phyloP scores from a whole-genome alignment of 2,797 vertebrate genomes.

The Buceros bicornis region DNA sequence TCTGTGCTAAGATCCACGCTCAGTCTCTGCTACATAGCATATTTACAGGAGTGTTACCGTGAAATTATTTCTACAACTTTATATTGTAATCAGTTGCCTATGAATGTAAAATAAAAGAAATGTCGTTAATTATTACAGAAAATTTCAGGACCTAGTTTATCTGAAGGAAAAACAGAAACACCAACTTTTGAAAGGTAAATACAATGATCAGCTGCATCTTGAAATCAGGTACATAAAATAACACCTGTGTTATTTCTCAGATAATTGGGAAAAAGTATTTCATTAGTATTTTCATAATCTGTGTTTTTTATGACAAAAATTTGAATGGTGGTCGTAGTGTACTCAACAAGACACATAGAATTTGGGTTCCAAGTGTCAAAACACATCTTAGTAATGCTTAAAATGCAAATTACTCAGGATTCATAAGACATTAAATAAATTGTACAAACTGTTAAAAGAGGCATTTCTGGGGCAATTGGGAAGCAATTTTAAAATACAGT shows the following conservation, averaged over 20 bases:
- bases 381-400: not conserved
- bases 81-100: not conserved
- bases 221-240: slow-evolving; percentile 29
- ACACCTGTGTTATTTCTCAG: slow-evolving; percentile 33
- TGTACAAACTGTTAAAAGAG: not conserved
- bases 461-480: no score
- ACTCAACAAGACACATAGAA: not conserved
- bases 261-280: not conserved
- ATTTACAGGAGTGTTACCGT: not conserved
- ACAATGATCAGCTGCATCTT: slow-evolving; percentile 38
- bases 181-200: slow-evolving; percentile 72
- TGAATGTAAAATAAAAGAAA: slow-evolving; percentile 41
- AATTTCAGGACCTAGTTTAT: slow-evolving; percentile 45
- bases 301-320: slow-evolving; percentile 6
- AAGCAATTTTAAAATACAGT: not conserved
- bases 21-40: not conserved
- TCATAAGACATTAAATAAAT: not conserved
- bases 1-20: not conserved
- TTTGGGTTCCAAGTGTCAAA: not conserved
- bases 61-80: not conserved
- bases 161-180: slow-evolving; percentile 66
- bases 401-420: not conserved
- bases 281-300: not conserved
- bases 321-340: not conserved
- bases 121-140: slow-evolving; percentile 73